These are phyloP conservation scores for Sphenodon punctatus DNA, from an alignment of 2,797 vertebrate species.

Conservation along the genomic window DNA sequence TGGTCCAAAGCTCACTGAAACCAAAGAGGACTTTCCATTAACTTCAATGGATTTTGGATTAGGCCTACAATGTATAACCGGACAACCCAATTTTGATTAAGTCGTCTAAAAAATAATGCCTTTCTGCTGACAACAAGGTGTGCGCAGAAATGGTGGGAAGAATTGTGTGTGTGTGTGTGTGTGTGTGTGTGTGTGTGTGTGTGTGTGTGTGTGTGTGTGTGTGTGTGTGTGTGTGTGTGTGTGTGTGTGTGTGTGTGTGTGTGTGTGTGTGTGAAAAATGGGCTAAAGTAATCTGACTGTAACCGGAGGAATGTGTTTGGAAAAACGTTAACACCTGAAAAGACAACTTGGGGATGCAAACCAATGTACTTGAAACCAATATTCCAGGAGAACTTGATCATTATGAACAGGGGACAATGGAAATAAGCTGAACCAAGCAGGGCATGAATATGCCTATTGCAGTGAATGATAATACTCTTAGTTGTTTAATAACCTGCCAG, in stretches of 20 bases:
- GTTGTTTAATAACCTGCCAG: conserved; percentile 30
- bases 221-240: too few species aligned
- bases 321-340: background rate
- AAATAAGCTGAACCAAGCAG: background rate
- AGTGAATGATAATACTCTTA: background rate
- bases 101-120: background rate
- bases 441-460: background rate
- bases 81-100: conserved; percentile 11
- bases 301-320: background rate
- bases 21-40: background rate
- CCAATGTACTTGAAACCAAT: background rate
- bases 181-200: too few species aligned
- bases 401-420: background rate
- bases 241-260: too few species aligned
- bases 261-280: background rate
- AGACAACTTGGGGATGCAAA: background rate
- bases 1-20: background rate
- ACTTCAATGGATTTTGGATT: background rate
- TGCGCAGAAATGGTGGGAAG: background rate
- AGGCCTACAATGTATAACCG: conserved; percentile 7
- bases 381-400: background rate
- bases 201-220: too few species aligned
- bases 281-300: conserved; percentile 27
- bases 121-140: background rate
- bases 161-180: too few species aligned